A percentile compares a stretch with the other conserved stretches of the same genome.
These are phyloP conservation scores for Drosophila phalerata DNA, from an alignment of 2,888 invertebrate genomes.

Conservation along the genomic window DNA sequence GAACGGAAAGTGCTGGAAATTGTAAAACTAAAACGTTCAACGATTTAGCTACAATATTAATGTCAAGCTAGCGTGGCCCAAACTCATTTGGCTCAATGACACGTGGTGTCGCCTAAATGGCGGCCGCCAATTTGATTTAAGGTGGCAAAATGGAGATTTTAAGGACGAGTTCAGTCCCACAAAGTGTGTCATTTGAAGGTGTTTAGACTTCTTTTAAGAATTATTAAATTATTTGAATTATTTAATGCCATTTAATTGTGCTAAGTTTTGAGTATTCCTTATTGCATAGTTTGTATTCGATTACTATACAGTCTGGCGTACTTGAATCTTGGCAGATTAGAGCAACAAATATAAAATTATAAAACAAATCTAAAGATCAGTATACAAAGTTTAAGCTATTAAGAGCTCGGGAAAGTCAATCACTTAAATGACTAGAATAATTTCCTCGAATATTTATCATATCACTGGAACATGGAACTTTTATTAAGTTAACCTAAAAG, in stretches of 20 bases:
- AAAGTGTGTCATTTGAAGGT: slow-evolving; percentile 18
- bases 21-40: slow-evolving; percentile 67
- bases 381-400: no score
- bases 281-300: slow-evolving; percentile 55
- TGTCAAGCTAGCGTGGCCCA: slow-evolving; percentile 67
- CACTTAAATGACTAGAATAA: no score
- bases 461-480: no score
- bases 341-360: neutral
- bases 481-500: neutral
- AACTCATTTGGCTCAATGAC: slow-evolving; percentile 57
- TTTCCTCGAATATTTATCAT: no score
- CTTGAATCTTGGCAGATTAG: slow-evolving; percentile 39
- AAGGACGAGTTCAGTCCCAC: neutral
- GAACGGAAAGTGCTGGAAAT: slow-evolving; percentile 37
- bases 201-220: neutral
- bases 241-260: slow-evolving; percentile 23
- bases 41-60: slow-evolving; percentile 62
- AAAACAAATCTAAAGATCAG: no score
- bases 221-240: neutral
- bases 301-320: slow-evolving; percentile 63
- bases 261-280: slow-evolving; percentile 67
- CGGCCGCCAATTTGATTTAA: slow-evolving; percentile 36
- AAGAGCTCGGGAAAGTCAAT: no score
- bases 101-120: slow-evolving; percentile 54
- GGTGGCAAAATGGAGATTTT: slow-evolving; percentile 26